Percentiles rank a stretch among this genome's conserved stretches.
These are phyloP conservation scores for Neoascia interrupta DNA, from an alignment of 2,888 invertebrate genomes.

Conservation along the genomic window DNA sequence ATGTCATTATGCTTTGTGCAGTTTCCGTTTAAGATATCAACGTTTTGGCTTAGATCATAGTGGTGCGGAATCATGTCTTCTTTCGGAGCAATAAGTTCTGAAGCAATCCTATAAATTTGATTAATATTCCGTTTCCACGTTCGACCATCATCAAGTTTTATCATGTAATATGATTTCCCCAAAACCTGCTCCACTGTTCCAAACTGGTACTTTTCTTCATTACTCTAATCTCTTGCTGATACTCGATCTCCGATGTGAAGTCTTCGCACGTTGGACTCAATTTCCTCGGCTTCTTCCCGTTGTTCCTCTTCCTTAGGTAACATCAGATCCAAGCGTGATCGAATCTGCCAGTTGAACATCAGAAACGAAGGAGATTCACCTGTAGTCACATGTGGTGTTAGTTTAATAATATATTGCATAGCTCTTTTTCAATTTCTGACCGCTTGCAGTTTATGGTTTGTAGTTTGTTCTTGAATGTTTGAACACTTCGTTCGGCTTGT, in stretches of 20 bases:
- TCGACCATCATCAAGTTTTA: conserved; percentile 42
- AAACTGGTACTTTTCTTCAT: conserved; percentile 51
- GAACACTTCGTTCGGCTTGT: conserved; percentile 26
- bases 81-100: background rate
- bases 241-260: conserved; percentile 40
- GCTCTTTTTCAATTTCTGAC: background rate
- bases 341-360: conserved; percentile 54
- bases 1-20: background rate
- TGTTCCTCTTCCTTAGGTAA: conserved; percentile 19
- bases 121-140: conserved; percentile 24
- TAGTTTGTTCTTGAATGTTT: conserved; percentile 51
- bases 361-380: conserved; percentile 53
- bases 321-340: conserved; percentile 51
- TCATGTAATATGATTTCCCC: conserved; percentile 47
- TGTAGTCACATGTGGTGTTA: conserved; percentile 56
- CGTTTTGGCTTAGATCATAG: conserved; percentile 11
- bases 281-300: background rate
- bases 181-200: conserved; percentile 21
- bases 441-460: conserved; percentile 25
- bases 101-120: background rate
- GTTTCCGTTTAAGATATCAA: background rate
- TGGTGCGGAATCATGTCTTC: conserved; percentile 18
- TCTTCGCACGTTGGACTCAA: conserved; percentile 9
- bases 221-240: conserved; percentile 49
- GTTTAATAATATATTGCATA: conserved; percentile 35